Conservation (phyloP, 1,140 invertebrate species). For the Drosophila arawakana region DNA sequence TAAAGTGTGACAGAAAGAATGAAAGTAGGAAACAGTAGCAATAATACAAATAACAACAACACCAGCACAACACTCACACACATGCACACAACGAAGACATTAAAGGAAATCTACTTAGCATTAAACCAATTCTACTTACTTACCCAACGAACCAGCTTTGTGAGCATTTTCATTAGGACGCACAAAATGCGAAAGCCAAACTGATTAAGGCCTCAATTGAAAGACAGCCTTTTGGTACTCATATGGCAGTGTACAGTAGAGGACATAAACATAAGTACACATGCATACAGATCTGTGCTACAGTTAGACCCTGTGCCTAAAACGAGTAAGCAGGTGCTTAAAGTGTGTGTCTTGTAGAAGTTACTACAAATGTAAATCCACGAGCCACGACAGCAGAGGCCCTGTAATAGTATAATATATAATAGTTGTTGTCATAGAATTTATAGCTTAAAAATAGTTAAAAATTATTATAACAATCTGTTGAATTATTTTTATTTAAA, state of each 20-base stretch:
- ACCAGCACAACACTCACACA: too few relatives aligned
- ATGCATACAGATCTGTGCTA: not conserved
- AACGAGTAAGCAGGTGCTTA: too few relatives aligned
- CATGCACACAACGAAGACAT: conserved; percentile 38
- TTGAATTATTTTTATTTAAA: too few relatives aligned
- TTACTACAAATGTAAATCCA: too few relatives aligned
- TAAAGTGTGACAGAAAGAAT: not conserved
- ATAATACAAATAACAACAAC: conserved; percentile 18
- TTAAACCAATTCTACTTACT: conserved; percentile 69
- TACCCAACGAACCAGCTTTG: conserved; percentile 23
- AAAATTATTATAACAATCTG: too few relatives aligned
- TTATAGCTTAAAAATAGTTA: too few relatives aligned
- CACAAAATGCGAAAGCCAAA: conserved; percentile 74
- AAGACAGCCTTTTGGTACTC: conserved; percentile 46
- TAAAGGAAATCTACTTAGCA: conserved; percentile 74
- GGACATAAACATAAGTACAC: conserved; percentile 25
- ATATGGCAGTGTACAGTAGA: conserved; percentile 20
- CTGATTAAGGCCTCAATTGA: conserved; percentile 70
- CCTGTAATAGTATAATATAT: too few relatives aligned
- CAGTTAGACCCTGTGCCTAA: too few relatives aligned
- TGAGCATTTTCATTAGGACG: conserved; percentile 50
- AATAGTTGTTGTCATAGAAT: too few relatives aligned
- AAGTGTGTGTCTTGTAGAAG: too few relatives aligned
- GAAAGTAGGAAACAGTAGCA: conserved; percentile 4
- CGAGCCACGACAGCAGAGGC: too few relatives aligned